Evolutionary conservation across 2,888 invertebrate species (phyloP), one percentile per base, ranked within the genome.

Genomic region (Drosophila neutralis): DNA sequence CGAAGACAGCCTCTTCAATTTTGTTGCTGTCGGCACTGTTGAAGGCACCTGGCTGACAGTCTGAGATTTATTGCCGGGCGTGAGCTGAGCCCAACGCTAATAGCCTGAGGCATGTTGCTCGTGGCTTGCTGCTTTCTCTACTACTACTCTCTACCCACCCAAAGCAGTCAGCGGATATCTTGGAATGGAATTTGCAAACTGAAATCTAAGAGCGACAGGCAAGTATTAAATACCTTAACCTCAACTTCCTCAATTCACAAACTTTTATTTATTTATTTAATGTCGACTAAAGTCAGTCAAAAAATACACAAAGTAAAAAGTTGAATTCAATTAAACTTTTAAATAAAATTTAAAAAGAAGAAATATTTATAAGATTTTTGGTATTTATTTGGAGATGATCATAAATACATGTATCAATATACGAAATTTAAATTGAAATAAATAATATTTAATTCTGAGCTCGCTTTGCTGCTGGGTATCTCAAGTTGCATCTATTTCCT

Each of bases 51-150:
- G 73, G 56, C 81, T 82, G 87, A 84, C 82, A 84, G 78, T 69
- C 78, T 67, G 69, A 86, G 87, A 86, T 86, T 89, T 86, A 86
- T 86, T 78, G 73, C 80, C 80, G 66, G 86, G 78, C 69, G 73
- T 67, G 78, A 85, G 69, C n/a, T 64, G 40, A 52, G 36, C 61
- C 59, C 45, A 73, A 60, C 58, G 73, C 64, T 86, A 83, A 87
- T 83, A 86, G 80, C 72, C 69, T 31, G 15, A 51, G 70, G 71
- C 73, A 45, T 4, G 60, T 58, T 35, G 54, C 65, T 53, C 10
- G 54, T 57, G 70, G 75, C 69, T 58, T 58, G 63, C 38, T 62
- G 45, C 49, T 60, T 52, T 38, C 10, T 40, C 15, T 24, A 62
- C 15, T 45, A 45, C 18, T 66, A 73, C 57, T 69, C 42, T 59